These are phyloP conservation scores for Plestiodon gilberti DNA, from an alignment of 2,113 vertebrate genomes.

Conservation along the genomic window DNA sequence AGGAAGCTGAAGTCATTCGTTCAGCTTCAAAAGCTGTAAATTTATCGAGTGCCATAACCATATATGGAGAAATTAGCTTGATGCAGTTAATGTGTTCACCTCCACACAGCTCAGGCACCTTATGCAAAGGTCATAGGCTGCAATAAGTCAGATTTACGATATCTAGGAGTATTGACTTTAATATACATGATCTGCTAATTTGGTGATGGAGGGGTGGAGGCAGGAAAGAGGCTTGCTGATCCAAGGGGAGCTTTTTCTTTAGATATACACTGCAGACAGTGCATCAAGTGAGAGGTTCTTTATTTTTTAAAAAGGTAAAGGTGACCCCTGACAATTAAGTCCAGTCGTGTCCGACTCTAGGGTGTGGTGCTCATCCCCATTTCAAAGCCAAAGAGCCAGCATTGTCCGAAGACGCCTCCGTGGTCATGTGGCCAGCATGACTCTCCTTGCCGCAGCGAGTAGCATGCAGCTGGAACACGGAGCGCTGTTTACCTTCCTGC, in stretches of 20 bases:
- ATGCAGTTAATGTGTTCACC: conserved; percentile 49
- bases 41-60: conserved; percentile 48
- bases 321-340: no score
- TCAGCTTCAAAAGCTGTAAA: conserved; percentile 58
- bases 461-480: no score
- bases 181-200: conserved; percentile 40
- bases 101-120: conserved; percentile 21
- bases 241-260: conserved; percentile 27
- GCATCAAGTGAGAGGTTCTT: conserved; percentile 12
- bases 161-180: conserved; percentile 49
- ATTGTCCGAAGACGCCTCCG: no score
- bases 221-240: conserved; percentile 21
- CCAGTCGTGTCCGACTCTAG: no score
- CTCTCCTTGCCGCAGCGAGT: no score
- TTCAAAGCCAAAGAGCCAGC: no score
- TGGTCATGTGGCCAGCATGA: no score
- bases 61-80: conserved; percentile 57
- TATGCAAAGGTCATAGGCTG: conserved; percentile 36
- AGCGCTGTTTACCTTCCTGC: no score
- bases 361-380: no score
- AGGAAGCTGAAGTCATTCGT: conserved; percentile 46
- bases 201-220: background rate
- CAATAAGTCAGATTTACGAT: conserved; percentile 43
- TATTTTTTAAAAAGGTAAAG: no score
- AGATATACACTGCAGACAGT: background rate